Conservation (phyloP, 2,888 invertebrate species). For the Keiferia lycopersicella region DNA sequence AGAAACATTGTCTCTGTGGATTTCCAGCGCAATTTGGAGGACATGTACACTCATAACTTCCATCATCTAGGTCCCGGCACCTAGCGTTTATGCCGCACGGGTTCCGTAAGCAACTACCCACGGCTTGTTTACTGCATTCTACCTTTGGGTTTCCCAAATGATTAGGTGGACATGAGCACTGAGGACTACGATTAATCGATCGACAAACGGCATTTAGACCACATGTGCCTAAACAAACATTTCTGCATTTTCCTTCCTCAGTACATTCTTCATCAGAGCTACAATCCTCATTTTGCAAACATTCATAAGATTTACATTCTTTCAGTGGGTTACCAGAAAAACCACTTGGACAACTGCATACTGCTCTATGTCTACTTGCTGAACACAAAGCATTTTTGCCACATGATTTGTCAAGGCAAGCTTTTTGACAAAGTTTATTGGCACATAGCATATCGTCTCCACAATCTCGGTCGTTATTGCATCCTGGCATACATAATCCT, state of each 20-base stretch:
- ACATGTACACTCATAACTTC: constrained; percentile 92
- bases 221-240: constrained; percentile 91
- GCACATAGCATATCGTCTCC: constrained; percentile 88
- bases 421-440: constrained; percentile 84
- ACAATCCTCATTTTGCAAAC: constrained; percentile 88
- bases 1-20: constrained; percentile 89
- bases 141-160: constrained; percentile 90
- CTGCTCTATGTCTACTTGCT: constrained; percentile 89
- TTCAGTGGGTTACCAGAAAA: constrained; percentile 90
- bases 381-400: constrained; percentile 91
- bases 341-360: constrained; percentile 94
- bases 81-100: constrained; percentile 92
- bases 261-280: constrained; percentile 89
- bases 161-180: constrained; percentile 91
- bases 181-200: constrained; percentile 87
- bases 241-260: constrained; percentile 85
- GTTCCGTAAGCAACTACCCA: constrained; percentile 88
- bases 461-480: constrained; percentile 90
- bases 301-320: constrained; percentile 89
- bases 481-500: constrained; percentile 89
- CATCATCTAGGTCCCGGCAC: constrained; percentile 87
- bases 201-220: constrained; percentile 93
- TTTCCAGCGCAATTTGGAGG: constrained; percentile 90
- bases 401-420: constrained; percentile 87
- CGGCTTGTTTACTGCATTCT: constrained; percentile 86